A percentile compares a stretch with the other conserved stretches of the same genome.
phyloP scores from a whole-genome alignment of 2,797 vertebrate genomes.

The Sebastes steindachneri region DNA sequence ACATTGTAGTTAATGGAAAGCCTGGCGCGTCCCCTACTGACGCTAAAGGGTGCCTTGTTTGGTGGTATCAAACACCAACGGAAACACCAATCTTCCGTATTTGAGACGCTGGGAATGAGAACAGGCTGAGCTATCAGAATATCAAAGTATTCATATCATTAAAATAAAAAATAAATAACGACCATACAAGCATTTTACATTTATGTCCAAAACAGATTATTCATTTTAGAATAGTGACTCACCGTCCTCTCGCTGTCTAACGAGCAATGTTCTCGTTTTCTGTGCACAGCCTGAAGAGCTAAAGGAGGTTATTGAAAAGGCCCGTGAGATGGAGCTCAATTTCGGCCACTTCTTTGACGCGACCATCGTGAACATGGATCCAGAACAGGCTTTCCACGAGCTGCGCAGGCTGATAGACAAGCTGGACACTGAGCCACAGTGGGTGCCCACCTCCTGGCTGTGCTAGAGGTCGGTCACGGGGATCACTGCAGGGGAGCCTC shows the following conservation, averaged over 20 bases:
- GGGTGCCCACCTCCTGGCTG: slow-evolving; percentile 96
- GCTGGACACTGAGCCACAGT: slow-evolving; percentile 96
- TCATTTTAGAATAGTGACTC: neutral
- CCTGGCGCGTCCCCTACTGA: too few relatives aligned
- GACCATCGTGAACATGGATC: slow-evolving; percentile 91
- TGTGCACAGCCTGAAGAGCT: slow-evolving; percentile 90
- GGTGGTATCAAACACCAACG: too few relatives aligned
- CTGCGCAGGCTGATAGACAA: slow-evolving; percentile 91
- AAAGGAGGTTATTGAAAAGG: slow-evolving; percentile 94
- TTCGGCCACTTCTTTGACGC: slow-evolving; percentile 94
- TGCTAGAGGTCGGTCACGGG: slow-evolving; percentile 72
- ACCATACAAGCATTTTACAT: neutral
- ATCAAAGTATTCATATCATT: neutral
- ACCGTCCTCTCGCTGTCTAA: neutral
- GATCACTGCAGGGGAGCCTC: neutral
- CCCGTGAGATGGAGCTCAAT: slow-evolving; percentile 94
- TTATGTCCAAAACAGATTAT: neutral
- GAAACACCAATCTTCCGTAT: too few relatives aligned
- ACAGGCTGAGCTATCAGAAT: neutral
- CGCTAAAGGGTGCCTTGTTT: too few relatives aligned
- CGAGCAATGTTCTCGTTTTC: neutral
- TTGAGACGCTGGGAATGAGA: too few relatives aligned
- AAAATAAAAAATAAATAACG: neutral
- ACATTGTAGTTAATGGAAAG: too few relatives aligned
- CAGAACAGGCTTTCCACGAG: slow-evolving; percentile 91